These are phyloP conservation scores for Taenioides sp. DNA, from an alignment of 2,797 vertebrate species.

Conservation along the genomic window DNA sequence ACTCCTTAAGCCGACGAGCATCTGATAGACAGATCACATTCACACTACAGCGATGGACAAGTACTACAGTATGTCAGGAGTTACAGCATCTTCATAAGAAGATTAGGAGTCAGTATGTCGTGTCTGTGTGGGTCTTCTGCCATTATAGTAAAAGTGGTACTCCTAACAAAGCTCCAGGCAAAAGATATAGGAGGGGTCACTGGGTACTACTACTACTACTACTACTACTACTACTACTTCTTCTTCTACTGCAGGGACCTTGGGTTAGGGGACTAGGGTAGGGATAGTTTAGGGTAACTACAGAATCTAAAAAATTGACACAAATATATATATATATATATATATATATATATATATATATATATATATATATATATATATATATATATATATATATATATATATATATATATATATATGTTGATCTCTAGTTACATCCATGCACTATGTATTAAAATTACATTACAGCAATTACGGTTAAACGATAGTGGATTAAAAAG, in stretches of 20 bases:
- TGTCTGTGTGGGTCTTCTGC: neutral
- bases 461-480: neutral
- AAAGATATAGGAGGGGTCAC: neutral
- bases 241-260: no score
- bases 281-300: no score
- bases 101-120: constrained; percentile 9
- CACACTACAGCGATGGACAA: constrained; percentile 16
- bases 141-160: neutral
- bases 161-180: neutral
- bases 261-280: no score
- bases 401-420: no score
- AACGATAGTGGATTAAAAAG: neutral
- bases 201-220: no score
- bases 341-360: no score
- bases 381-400: no score
- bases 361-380: no score
- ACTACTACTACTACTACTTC: no score
- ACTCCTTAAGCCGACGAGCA: constrained; percentile 34
- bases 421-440: neutral
- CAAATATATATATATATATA: no score
- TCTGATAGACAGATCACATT: constrained; percentile 27
- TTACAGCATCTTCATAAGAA: constrained; percentile 19
- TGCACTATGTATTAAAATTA: neutral
- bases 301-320: no score
- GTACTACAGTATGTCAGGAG: constrained; percentile 9